These are phyloP conservation scores for Grammomys surdaster DNA, from an alignment of 2,113 vertebrate genomes.

Conservation along the genomic window DNA sequence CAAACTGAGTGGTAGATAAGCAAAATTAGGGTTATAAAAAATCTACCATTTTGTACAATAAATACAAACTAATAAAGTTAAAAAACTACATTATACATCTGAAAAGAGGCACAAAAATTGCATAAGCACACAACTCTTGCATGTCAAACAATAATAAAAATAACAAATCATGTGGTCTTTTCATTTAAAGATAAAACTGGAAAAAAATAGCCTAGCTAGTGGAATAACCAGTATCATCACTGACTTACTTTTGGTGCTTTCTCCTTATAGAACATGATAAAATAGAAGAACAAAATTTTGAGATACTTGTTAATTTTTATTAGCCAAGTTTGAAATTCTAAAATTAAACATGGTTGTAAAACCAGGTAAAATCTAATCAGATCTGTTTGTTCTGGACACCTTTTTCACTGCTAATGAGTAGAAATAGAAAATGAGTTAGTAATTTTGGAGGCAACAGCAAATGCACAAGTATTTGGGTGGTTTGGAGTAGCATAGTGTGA, in stretches of 20 bases:
- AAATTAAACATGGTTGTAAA: background rate
- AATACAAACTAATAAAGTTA: background rate
- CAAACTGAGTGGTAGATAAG: background rate
- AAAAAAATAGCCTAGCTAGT: background rate
- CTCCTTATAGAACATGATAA: background rate
- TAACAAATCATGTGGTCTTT: constrained; percentile 8
- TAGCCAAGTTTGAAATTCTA: constrained; percentile 20
- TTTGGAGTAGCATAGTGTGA: background rate
- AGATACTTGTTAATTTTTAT: background rate
- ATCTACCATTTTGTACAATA: background rate
- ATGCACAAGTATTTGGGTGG: background rate
- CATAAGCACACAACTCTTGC: background rate
- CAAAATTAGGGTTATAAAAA: background rate
- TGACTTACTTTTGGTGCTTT: background rate
- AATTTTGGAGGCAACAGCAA: background rate
- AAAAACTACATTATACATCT: background rate
- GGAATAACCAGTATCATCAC: background rate
- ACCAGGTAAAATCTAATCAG: background rate
- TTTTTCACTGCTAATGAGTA: background rate
- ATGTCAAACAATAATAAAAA: constrained; percentile 24
- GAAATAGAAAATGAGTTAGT: background rate
- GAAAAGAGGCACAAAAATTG: constrained; percentile 2
- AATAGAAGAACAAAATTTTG: background rate
- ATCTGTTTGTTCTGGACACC: background rate
- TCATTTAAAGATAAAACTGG: background rate